Evolutionary conservation across 2,113 vertebrate genomes (phyloP).

Genomic region (Asarcornis scutulata): DNA sequence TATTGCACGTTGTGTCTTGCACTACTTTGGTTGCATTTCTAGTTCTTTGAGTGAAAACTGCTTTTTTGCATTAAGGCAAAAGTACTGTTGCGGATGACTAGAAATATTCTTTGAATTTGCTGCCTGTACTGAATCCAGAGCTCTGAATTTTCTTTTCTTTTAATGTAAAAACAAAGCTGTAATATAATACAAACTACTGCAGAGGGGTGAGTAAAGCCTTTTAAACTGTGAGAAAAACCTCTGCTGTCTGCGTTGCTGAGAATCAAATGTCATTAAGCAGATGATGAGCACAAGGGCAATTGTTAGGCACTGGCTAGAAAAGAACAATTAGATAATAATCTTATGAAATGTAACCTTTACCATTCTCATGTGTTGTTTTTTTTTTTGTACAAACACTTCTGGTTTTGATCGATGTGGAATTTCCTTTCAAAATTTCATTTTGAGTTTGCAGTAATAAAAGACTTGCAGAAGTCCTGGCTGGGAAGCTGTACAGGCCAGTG

Average conservation of each 20-base stretch:
- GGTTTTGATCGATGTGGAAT: conserved; percentile 1
- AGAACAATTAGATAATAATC: not conserved
- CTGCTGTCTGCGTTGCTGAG: not conserved
- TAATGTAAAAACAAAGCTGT: not conserved
- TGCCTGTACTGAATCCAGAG: not conserved
- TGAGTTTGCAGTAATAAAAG: not conserved
- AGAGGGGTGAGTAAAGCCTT: not conserved
- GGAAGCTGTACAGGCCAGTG: not conserved
- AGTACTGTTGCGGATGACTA: not conserved
- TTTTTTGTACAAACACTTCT: not conserved
- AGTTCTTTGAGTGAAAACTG: not conserved
- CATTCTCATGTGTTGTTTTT: not conserved
- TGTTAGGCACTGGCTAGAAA: conserved; percentile 1
- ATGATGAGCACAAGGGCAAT: not conserved
- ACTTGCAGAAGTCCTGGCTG: not conserved
- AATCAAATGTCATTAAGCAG: not conserved
- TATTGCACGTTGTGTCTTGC: fast-evolving
- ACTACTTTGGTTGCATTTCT: not conserved
- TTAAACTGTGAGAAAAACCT: not conserved
- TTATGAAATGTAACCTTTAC: not conserved
- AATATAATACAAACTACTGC: not conserved
- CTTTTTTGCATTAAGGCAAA: not conserved
- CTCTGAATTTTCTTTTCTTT: not conserved
- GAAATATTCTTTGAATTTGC: not conserved
- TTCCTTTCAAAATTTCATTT: not conserved